Evolutionary conservation across 2,888 invertebrate species (phyloP).

Genomic region (Temnothorax unifasciatus): DNA sequence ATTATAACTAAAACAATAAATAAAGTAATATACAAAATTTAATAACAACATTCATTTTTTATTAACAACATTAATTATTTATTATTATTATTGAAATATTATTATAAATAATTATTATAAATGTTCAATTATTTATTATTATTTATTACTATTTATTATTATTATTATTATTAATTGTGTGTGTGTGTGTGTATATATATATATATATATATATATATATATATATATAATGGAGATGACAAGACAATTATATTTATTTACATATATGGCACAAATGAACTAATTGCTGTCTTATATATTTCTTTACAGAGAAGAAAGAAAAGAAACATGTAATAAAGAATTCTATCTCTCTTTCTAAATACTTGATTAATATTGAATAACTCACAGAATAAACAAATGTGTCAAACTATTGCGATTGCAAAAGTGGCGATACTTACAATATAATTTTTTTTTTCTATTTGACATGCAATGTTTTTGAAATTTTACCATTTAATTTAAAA

Average conservation of each 20-base stretch:
- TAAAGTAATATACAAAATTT: not conserved
- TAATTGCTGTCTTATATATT: not conserved
- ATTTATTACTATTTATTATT: too few relatives aligned
- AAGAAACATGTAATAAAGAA: not conserved
- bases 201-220: too few relatives aligned
- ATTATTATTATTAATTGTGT: too few relatives aligned
- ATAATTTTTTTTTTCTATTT: slow-evolving; percentile 1
- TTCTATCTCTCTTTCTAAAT: not conserved
- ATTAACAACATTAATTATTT: not conserved
- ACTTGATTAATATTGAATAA: not conserved
- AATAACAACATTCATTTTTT: not conserved
- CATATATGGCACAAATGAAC: not conserved
- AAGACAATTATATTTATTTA: not conserved
- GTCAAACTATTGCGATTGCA: not conserved
- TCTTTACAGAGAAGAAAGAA: not conserved
- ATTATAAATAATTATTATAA: too few relatives aligned
- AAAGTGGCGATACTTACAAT: not conserved
- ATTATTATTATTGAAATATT: too few relatives aligned
- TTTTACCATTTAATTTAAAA: not conserved
- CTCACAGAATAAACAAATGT: not conserved
- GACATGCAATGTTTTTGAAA: too few relatives aligned
- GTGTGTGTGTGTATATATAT: too few relatives aligned
- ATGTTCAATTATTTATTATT: too few relatives aligned
- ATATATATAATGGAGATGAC: not conserved
- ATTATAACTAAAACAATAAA: not conserved